Conservation (phyloP, 2,113 vertebrate genomes). For the Lepisosteus osseus region DNA sequence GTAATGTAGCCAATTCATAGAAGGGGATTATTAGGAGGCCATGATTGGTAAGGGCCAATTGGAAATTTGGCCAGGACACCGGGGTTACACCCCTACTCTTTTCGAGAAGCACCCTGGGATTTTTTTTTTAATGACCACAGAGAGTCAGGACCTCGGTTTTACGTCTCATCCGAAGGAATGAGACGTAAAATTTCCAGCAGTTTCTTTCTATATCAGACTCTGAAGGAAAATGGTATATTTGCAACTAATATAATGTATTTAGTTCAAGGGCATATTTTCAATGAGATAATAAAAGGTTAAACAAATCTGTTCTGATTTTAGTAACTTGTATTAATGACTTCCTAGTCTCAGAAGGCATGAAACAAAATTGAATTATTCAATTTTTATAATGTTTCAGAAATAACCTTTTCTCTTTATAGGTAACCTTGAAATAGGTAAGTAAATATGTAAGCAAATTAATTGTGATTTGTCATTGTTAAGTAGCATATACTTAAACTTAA, state of each 20-base stretch:
- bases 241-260: background rate
- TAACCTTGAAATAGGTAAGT: constrained; percentile 20
- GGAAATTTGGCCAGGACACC: too few relatives aligned
- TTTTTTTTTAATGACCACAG: too few relatives aligned
- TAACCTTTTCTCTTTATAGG: constrained; percentile 10
- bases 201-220: background rate
- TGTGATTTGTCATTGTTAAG: constrained; percentile 13
- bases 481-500: background rate
- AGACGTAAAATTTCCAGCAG: too few relatives aligned
- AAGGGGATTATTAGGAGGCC: too few relatives aligned
- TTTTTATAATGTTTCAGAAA: constrained; percentile 13
- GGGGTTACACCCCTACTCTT: too few relatives aligned
- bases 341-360: constrained; percentile 13
- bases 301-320: constrained; percentile 13
- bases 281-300: constrained; percentile 7
- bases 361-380: constrained; percentile 18
- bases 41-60: too few relatives aligned
- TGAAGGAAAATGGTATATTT: background rate
- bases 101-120: too few relatives aligned
- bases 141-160: too few relatives aligned
- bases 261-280: constrained; percentile 12
- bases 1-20: too few relatives aligned
- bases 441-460: constrained; percentile 22
- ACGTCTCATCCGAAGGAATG: too few relatives aligned
- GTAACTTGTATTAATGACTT: constrained; percentile 19